phyloP scores from a whole-genome alignment of 2,888 invertebrate species.

The Nipponacmea schrenckii region DNA sequence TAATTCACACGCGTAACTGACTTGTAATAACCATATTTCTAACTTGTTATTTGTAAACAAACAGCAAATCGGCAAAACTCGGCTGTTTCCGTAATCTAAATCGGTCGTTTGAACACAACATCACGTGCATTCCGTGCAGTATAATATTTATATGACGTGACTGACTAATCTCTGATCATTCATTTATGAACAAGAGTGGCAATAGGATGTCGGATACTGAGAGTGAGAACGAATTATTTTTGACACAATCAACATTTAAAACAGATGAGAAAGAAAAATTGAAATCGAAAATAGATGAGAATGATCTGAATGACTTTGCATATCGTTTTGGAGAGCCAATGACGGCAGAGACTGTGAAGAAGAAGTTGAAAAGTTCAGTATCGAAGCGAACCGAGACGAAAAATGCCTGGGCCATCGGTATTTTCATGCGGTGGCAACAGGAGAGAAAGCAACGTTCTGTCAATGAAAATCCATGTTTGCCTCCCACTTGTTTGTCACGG shows the following conservation, averaged over 20 bases:
- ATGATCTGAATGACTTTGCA: not conserved
- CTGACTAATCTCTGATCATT: too few relatives aligned
- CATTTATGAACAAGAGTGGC: too few relatives aligned
- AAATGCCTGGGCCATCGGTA: constrained; percentile 6
- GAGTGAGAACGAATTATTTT: not conserved
- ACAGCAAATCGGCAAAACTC: too few relatives aligned
- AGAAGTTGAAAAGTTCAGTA: not conserved
- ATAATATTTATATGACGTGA: too few relatives aligned
- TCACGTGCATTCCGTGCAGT: too few relatives aligned
- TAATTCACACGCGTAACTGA: too few relatives aligned
- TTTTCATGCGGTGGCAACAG: not conserved
- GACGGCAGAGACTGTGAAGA: not conserved
- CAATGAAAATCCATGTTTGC: not conserved
- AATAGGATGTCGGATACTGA: too few relatives aligned
- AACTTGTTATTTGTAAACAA: too few relatives aligned
- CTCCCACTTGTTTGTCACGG: not conserved
- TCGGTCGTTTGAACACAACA: too few relatives aligned
- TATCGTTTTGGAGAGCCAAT: too few relatives aligned
- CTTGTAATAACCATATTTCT: too few relatives aligned
- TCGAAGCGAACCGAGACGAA: constrained; percentile 3
- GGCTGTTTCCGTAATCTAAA: too few relatives aligned
- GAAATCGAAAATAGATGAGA: not conserved
- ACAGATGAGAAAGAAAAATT: not conserved
- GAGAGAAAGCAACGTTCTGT: not conserved
- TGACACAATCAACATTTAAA: constrained; percentile 3